phyloP scores from a whole-genome alignment of 2,888 invertebrate species.

The Didymodactylos carnosus region DNA sequence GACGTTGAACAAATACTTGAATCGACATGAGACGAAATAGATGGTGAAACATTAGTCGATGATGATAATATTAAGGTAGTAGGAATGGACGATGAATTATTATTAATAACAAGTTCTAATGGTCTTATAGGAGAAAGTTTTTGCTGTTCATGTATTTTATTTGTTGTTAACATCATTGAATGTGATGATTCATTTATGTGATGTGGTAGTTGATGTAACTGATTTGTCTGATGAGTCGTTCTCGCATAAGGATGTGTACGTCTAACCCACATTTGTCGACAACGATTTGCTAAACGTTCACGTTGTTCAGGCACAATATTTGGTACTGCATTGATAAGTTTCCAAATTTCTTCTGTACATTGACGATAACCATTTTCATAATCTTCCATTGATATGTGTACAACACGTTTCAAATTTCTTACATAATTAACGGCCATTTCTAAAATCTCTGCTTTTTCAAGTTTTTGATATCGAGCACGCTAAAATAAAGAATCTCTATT shows the following conservation, averaged over 20 bases:
- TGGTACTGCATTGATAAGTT: neutral
- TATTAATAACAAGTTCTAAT: no score
- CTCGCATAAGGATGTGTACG: neutral
- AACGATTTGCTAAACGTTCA: neutral
- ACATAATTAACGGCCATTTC: constrained; percentile 14
- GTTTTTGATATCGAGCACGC: constrained; percentile 13
- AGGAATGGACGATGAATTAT: no score
- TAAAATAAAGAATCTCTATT: neutral
- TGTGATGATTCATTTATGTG: no score
- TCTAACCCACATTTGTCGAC: neutral
- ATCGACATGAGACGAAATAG: no score
- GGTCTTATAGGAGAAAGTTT: no score
- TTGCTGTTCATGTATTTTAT: no score
- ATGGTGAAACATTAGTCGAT: no score
- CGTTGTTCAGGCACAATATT: neutral
- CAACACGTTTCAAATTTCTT: neutral
- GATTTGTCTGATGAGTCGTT: no score
- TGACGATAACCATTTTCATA: neutral
- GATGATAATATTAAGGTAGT: no score
- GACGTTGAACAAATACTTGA: no score
- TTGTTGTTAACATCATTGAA: no score
- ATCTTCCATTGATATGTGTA: neutral
- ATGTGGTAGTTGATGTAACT: no score
- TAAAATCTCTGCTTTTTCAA: constrained; percentile 13
- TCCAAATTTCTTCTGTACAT: neutral